Evolutionary conservation across 2,113 vertebrate genomes (phyloP), one percentile per base, ranked within the genome.

Genomic region (Paedocypris sp.): DNA sequence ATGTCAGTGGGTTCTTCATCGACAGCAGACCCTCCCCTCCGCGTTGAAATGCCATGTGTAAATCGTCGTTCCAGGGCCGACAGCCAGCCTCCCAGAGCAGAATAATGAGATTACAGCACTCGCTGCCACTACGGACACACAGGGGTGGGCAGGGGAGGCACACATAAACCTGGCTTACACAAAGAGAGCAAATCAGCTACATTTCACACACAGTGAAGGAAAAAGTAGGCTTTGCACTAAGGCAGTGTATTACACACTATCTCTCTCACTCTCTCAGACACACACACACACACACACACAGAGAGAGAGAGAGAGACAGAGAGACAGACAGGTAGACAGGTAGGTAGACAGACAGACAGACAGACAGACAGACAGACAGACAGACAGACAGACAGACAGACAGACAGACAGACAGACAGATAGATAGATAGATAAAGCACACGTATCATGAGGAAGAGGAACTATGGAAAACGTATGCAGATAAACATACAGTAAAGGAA

Each of bases 61-160:
- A 82, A 80, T 77, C 66, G 41, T 31, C 8, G 57, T 68, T 50
- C 75, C 39, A 52, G 69, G 73, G 73, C 73, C 71, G 61, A 60
- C 26, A 33, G 74, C 75, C 78, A 74, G 72, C 70, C 73, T 69
- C 54, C 58, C 64, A 46, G 33, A 62, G 73, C 65, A 25, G 62
- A 66, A 69, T 79, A 86, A 86, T 81, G 69, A 80, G 83, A 86
- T 85, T 84, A 85, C 80, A 77, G 73, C 69, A 69, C 75, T 74
- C 73, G 62, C 71, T 68, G 70, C 64, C 68, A 53, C 68, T 46
- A 5, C 53, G 45, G 60, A 60, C 33, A 32, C 64, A 45, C 39
- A 25, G 50, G 50, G 61, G 61, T 26, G 52, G 59, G 67, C 33
- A 18, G 36, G 53, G 18, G 42, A 66, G 43, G 47, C 58, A 51